A percentile compares a stretch with the other conserved stretches of the same genome.
Conservation (phyloP, 2,888 invertebrate genomes). For the Fragum whitleyi region DNA sequence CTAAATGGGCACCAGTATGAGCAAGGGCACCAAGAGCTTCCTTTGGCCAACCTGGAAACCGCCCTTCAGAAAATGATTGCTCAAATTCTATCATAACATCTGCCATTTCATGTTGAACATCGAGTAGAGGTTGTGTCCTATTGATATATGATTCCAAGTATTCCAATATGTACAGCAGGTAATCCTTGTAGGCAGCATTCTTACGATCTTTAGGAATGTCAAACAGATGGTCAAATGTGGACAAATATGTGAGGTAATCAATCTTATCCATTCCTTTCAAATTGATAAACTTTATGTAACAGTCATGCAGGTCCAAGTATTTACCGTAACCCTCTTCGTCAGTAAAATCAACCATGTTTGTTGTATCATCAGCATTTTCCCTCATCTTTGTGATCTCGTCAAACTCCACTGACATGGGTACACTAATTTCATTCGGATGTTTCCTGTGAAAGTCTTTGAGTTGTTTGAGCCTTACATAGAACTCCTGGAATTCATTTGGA, state of each 20-base stretch:
- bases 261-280: constrained; percentile 96
- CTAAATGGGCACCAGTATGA: constrained; percentile 97
- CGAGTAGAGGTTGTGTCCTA: constrained; percentile 94
- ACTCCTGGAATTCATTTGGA: constrained; percentile 99
- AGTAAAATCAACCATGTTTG: constrained; percentile 95
- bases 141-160: constrained; percentile 94
- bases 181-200: constrained; percentile 88
- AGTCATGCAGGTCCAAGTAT: constrained; percentile 98
- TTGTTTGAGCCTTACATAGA: constrained; percentile 96
- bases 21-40: constrained; percentile 94
- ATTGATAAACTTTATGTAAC: constrained; percentile 98
- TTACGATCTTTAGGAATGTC: constrained; percentile 93
- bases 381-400: constrained; percentile 95
- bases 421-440: constrained; percentile 97
- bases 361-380: constrained; percentile 95
- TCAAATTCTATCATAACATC: constrained; percentile 92
- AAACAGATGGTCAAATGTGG: constrained; percentile 97
- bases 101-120: constrained; percentile 90
- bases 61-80: constrained; percentile 94
- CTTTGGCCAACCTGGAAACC: constrained; percentile 98
- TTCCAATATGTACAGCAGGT: constrained; percentile 92
- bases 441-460: constrained; percentile 98
- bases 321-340: constrained; percentile 99
- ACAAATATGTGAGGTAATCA: constrained; percentile 97
- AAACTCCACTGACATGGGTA: constrained; percentile 99